Evolutionary conservation across 2,113 vertebrate genomes (phyloP), one percentile per base, ranked within the genome.

Genomic region (Ammospiza nelsoni): DNA sequence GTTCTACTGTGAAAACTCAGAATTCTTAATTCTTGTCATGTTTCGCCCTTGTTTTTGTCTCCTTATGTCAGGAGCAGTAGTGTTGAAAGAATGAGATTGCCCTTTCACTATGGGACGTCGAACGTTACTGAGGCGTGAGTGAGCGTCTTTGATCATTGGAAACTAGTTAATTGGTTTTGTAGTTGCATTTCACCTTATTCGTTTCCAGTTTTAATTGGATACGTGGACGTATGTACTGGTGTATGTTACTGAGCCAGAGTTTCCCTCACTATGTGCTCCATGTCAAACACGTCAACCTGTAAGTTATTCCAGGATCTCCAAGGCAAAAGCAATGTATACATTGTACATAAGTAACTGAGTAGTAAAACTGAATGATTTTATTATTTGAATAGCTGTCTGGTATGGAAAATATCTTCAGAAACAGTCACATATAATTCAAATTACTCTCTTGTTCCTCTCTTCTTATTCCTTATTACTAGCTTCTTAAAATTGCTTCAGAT

Each of bases 401-500:
- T 35, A 16, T 58, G 35, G 51, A 82, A 77, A 73, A 74, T 59
- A n/a, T 4, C 4, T 87, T 71, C 59, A 85, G 49, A 25, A 84
- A 52, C 51, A 76, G 33, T 66, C 49, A 15, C 6, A 7, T 55
- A 7, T 24, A 15, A 66, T 75, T 78, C 35, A 66, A 96, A 68
- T 43, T 67, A 59, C 58, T 91, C 18, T 37, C 11, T 75, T 90
- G 35, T 74, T 51, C 44, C 29, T 51, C 21, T 37, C 27, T 79
- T 88, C 37, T 69, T 76, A 51, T 84, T 82, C 87, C 37, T 69
- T 76, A 51, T 84, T 82, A 55, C 81, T 96, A 98, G 98, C 92
- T 98, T 81, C 89, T 98, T 69, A 98, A 98, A 97, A 91, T 98
- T 72, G 98, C 95, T 94, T 97, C 98, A 23, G 98, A 98, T 94